Evolutionary conservation across 2,888 invertebrate genomes (phyloP), one percentile per base, ranked within the genome.

Genomic region (Cosmia trapezina): DNA sequence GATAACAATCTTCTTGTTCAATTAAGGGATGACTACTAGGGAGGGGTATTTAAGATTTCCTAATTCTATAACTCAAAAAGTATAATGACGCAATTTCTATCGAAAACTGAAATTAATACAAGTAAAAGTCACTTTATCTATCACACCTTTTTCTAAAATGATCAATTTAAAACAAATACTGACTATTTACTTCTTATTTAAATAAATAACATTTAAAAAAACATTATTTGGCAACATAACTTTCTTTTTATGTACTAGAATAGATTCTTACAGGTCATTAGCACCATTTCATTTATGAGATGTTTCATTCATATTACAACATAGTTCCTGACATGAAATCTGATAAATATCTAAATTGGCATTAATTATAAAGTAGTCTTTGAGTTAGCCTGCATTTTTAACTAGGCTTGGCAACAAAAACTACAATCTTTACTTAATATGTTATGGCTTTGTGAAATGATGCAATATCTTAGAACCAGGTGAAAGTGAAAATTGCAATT

Each of bases 391-490:
- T 51, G 17, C 22, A 2, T 37, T 17, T 59, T 22, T 53, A 56
- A n/a, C 9, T 14, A 70, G 19, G 11, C 22, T 62, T 59, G 37
- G 8, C 17, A n/a, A 53, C 28, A 17, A 62, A 67, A 59, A 28
- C 12, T 43, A 49, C 12, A 8, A 53, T 57, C 6, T 47, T 63
- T 19, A 66, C 28, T 37, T 43, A 43, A 2, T 61, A 53, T 43
- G 11, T 17, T 19, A 61, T 22, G 19, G 22, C n/a, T 53, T 51
- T 28, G 45, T 37, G 69, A 62, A 54, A 76, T 86, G 86, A 84
- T 86, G 85, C 79, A 86, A 86, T 83, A 81, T 54, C 28, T 57
- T 37, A 49, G 9, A 47, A 59, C 37, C n/a, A 56, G 53, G 47
- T 76, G 77, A 74, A 85, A 84, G n/a, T 33, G 19, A 43, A 49